phyloP scores from a whole-genome alignment of 2,888 invertebrate species.

The Diaprepes abbreviatus region DNA sequence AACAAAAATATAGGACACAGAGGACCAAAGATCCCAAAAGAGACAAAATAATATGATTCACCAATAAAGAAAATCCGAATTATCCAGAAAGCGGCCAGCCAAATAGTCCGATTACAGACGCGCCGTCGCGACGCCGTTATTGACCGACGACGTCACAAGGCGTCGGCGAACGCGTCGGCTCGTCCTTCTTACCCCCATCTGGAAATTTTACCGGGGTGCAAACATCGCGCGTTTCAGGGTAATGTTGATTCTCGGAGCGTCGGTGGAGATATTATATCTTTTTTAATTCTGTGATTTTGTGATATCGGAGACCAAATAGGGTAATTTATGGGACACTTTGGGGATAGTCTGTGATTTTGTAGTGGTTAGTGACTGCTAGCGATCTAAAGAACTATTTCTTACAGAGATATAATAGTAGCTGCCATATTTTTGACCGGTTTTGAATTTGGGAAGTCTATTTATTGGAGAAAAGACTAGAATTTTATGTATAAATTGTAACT shows the following conservation, averaged over 20 bases:
- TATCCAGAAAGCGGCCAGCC: constrained; percentile 5
- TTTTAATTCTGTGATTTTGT: constrained; percentile 28
- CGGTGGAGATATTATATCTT: neutral
- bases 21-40: neutral
- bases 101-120: constrained; percentile 31
- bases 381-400: constrained; percentile 4
- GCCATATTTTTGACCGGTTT: constrained; percentile 31
- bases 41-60: constrained; percentile 4
- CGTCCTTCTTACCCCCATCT: constrained; percentile 50
- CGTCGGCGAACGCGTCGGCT: constrained; percentile 63
- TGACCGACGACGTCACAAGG: constrained; percentile 68
- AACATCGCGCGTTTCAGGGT: constrained; percentile 29
- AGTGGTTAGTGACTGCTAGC: neutral
- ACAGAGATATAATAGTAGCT: neutral
- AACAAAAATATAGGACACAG: constrained; percentile 11
- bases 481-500: neutral
- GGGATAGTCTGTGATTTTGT: constrained; percentile 12
- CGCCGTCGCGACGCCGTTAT: constrained; percentile 68
- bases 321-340: neutral
- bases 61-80: constrained; percentile 5
- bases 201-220: constrained; percentile 42
- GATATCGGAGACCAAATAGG: constrained; percentile 27
- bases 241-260: constrained; percentile 1
- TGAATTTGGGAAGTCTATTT: neutral
- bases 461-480: neutral